Conservation (phyloP, 2,888 invertebrate species). For the Chymomyza caudatula region DNA sequence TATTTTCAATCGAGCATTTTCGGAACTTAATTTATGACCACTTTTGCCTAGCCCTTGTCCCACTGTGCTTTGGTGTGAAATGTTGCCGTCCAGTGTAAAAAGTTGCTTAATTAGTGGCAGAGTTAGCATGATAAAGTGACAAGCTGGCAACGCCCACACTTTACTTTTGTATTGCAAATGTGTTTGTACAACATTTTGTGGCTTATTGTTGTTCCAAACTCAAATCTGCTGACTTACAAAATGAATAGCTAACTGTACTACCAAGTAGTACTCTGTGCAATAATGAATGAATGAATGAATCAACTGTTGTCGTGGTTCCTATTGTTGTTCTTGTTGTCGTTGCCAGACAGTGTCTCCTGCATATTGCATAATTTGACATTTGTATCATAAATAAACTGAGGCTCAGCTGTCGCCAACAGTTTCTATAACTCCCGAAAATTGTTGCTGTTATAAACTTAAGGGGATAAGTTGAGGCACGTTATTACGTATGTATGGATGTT, state of each 20-base stretch:
- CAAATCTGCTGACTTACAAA: neutral
- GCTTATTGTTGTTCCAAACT: neutral
- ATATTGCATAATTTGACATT: neutral
- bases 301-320: neutral
- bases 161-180: neutral
- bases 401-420: neutral
- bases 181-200: neutral
- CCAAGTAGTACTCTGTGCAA: too few relatives aligned
- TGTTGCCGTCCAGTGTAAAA: slow-evolving; percentile 37
- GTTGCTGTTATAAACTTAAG: neutral
- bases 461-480: neutral
- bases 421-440: neutral
- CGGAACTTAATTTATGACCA: neutral
- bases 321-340: too few relatives aligned
- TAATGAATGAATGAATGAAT: neutral
- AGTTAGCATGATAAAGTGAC: neutral
- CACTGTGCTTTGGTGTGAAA: neutral
- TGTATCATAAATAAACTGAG: neutral
- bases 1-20: slow-evolving; percentile 1
- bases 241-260: neutral
- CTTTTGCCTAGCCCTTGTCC: neutral
- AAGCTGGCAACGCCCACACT: neutral
- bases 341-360: neutral
- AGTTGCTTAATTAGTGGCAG: slow-evolving; percentile 48
- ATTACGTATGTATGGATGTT: neutral